These are phyloP conservation scores for Geodia barretti DNA, from an alignment of 37 sponge, comb jelly and placozoan genomes.

Conservation along the genomic window DNA sequence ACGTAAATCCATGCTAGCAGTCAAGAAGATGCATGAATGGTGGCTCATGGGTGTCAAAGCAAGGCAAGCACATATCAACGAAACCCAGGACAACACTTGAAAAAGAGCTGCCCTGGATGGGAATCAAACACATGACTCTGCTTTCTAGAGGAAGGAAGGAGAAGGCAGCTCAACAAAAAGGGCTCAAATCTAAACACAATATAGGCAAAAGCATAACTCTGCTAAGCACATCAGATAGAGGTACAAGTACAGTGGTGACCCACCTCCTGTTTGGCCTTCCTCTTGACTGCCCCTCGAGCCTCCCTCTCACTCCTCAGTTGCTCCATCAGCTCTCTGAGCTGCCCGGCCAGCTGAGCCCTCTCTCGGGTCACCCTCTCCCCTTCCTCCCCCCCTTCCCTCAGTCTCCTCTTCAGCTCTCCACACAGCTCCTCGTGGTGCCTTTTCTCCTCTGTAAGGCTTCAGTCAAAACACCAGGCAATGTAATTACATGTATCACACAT, in stretches of 20 bases:
- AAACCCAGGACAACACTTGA: too few relatives aligned
- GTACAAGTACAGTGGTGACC: not conserved
- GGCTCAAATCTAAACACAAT: too few relatives aligned
- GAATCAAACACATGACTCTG: too few relatives aligned
- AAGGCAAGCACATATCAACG: not conserved
- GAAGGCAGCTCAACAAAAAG: too few relatives aligned
- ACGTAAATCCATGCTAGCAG: too few relatives aligned
- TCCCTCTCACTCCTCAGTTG: constrained; percentile 30
- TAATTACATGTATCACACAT: not conserved
- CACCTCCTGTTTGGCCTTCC: constrained; percentile 46
- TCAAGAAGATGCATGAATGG: too few relatives aligned
- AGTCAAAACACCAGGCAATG: too few relatives aligned
- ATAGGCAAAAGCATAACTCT: not conserved
- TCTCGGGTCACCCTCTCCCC: constrained; percentile 58
- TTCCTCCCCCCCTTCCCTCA: constrained; percentile 49
- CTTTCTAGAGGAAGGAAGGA: too few relatives aligned
- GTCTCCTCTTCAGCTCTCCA: constrained; percentile 39
- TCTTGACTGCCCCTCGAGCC: constrained; percentile 39
- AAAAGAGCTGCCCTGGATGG: too few relatives aligned
- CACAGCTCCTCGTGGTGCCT: constrained; percentile 28
- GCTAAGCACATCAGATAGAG: not conserved
- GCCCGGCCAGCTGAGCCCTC: constrained; percentile 39
- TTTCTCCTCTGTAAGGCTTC: constrained; percentile 68
- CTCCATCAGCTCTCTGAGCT: constrained; percentile 23
- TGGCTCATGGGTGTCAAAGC: too few relatives aligned